Percentiles rank a stretch among this genome's conserved stretches.
phyloP scores from a whole-genome alignment of 2,113 vertebrate genomes.

The Ploceus nigricollis region DNA sequence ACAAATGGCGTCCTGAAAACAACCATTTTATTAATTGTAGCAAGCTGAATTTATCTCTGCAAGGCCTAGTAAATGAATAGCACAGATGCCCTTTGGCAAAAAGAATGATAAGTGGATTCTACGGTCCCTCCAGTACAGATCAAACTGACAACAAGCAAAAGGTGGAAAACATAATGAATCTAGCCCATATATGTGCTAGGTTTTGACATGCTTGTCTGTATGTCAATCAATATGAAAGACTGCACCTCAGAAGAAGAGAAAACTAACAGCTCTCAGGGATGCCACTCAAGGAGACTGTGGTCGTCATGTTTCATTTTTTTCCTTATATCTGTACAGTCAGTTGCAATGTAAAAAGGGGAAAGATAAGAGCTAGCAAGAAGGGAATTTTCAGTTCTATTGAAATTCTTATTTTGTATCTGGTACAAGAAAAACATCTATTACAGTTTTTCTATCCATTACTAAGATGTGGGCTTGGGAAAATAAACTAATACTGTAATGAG shows the following conservation, averaged over 20 bases:
- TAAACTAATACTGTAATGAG: not conserved
- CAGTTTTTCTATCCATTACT: not conserved
- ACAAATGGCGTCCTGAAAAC: not conserved
- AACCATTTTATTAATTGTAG: not conserved
- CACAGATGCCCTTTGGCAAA: not conserved
- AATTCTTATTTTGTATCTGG: not conserved
- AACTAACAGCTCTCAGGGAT: not conserved
- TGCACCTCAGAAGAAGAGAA: not conserved
- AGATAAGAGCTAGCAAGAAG: not conserved
- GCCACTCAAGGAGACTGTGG: not conserved
- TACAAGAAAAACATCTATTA: not conserved
- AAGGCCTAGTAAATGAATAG: not conserved
- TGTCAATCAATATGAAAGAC: not conserved
- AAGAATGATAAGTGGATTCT: not conserved
- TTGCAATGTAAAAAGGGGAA: not conserved
- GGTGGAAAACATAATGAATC: not conserved
- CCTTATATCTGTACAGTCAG: not conserved
- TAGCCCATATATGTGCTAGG: not conserved
- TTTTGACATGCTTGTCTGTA: constrained; percentile 1
- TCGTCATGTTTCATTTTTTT: not conserved
- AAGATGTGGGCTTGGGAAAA: not conserved
- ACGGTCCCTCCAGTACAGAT: not conserved
- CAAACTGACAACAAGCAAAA: not conserved
- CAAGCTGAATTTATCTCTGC: not conserved
- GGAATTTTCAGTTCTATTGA: not conserved